Base-by-base conservation (phyloP, 2,797 vertebrate species). In the Setipinna tenuifilis region DNA sequence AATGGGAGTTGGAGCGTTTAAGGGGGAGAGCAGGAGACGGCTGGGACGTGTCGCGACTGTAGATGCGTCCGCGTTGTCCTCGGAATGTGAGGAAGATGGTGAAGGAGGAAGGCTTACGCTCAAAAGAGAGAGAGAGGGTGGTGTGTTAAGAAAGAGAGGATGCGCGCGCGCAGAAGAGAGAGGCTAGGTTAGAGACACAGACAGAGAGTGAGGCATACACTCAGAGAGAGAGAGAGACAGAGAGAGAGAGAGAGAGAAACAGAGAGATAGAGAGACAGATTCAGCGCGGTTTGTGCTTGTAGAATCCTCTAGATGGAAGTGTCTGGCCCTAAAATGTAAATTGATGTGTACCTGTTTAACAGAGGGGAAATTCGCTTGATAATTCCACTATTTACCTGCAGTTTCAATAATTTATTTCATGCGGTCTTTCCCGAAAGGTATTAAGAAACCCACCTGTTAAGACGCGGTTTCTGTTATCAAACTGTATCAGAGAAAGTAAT, bases 31-130 rank as follows among this genome's bases (percentile, higher is more conserved):
- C 92, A 93, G 92, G 93, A 94, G 92, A 92, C 86, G 91, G 87
- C 88, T 91, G 91, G 93, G 90, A 95, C 95, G 95, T 95, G 94
- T 94, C 71, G 90, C 89, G 95, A 94, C 91, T 96, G 94, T 95
- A 95, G 95, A 95, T 95, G 90, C 90, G 85, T 84, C 83, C 86
- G 86, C 87, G 91, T 88, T 92, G 91, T 94, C 92, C 91, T 93
- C 86, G 91, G 90, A 91, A 90, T 90, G 87, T 58, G 83, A 90
- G 86, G 44, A 65, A n/a, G n/a, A 41, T 28, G 78, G n/a, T 46
- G 62, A 57, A 68, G 48, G 28, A 83, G 46, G 19, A 41, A 44
- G 68, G 68, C 62, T 46, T 9, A 81, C 61, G 71, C 21, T 46
- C n/a, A 85, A 83, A 82, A 75, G 61, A 62, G 85, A 65, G 81